Percentiles rank a stretch among this genome's conserved stretches.
These are phyloP conservation scores for Rhysida immarginata DNA, from an alignment of 1,140 invertebrate species.

Conservation along the genomic window DNA sequence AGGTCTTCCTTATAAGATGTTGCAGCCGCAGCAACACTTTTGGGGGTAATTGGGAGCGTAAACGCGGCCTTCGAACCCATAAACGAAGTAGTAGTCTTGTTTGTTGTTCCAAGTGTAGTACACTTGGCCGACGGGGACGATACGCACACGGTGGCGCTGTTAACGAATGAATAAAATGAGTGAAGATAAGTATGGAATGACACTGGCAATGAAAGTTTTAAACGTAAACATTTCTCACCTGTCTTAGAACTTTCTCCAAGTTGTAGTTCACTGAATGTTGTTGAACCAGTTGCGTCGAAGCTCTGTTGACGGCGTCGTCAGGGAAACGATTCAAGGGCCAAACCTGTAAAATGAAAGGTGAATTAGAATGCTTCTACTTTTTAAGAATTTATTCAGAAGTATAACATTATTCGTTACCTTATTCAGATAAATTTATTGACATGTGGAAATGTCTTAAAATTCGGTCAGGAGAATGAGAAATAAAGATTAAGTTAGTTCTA, in stretches of 20 bases:
- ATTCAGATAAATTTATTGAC: no score
- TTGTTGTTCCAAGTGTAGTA: constrained; percentile 33
- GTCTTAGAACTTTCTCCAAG: constrained; percentile 30
- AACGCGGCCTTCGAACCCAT: constrained; percentile 36
- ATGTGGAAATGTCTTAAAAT: no score
- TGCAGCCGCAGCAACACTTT: constrained; percentile 35
- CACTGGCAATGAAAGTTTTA: neutral
- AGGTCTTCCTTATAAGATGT: neutral
- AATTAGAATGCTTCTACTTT: no score
- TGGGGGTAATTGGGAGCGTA: constrained; percentile 39
- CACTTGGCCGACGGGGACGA: constrained; percentile 35
- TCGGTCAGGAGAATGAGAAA: no score
- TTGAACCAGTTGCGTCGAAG: constrained; percentile 33
- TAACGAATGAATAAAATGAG: no score
- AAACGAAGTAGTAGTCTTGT: constrained; percentile 33
- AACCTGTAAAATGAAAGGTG: constrained; percentile 24
- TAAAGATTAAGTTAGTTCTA: no score
- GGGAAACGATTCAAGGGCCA: constrained; percentile 37
- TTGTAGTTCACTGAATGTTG: constrained; percentile 27
- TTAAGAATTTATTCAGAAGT: no score
- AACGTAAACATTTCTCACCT: constrained; percentile 23
- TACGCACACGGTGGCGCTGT: constrained; percentile 37
- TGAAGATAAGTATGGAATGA: no score
- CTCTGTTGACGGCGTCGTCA: constrained; percentile 37
- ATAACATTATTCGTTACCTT: no score